Conservation (phyloP, 2,797 vertebrate genomes). For the Notolabrus celidotus region DNA sequence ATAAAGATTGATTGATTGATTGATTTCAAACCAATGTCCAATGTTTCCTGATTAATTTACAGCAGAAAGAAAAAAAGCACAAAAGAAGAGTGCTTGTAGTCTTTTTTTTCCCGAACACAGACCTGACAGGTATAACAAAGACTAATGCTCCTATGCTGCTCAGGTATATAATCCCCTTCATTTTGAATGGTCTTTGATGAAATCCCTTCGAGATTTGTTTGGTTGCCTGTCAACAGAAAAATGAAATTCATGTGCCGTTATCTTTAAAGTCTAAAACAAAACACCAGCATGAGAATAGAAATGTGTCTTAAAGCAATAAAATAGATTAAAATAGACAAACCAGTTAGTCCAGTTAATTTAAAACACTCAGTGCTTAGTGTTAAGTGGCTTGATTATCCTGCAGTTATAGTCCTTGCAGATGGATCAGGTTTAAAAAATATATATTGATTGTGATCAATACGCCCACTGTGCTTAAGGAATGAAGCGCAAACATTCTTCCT, state of each 20-base stretch:
- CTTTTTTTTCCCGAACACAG: conserved; percentile 10
- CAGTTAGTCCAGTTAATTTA: neutral
- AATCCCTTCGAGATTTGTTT: conserved; percentile 47
- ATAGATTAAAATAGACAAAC: conserved; percentile 8
- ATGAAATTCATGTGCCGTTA: conserved; percentile 40
- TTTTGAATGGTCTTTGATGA: conserved; percentile 39
- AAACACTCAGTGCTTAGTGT: neutral
- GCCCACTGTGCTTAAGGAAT: neutral
- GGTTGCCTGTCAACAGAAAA: conserved; percentile 25
- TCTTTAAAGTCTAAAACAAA: conserved; percentile 33
- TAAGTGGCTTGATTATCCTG: neutral
- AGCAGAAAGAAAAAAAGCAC: neutral
- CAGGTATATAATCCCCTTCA: conserved; percentile 44
- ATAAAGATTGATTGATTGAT: too few relatives aligned
- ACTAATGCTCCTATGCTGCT: conserved; percentile 50
- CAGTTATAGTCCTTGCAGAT: neutral
- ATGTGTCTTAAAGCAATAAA: neutral
- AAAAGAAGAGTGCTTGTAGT: conserved; percentile 20
- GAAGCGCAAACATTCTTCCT: neutral
- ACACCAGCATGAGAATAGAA: neutral
- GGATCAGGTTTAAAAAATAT: neutral
- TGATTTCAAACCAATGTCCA: neutral
- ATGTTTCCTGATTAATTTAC: conserved; percentile 7
- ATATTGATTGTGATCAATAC: neutral
- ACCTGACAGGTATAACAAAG: conserved; percentile 64